Evolutionary conservation across 2,113 vertebrate species (phyloP).

Genomic region (Apodemus sylvaticus): DNA sequence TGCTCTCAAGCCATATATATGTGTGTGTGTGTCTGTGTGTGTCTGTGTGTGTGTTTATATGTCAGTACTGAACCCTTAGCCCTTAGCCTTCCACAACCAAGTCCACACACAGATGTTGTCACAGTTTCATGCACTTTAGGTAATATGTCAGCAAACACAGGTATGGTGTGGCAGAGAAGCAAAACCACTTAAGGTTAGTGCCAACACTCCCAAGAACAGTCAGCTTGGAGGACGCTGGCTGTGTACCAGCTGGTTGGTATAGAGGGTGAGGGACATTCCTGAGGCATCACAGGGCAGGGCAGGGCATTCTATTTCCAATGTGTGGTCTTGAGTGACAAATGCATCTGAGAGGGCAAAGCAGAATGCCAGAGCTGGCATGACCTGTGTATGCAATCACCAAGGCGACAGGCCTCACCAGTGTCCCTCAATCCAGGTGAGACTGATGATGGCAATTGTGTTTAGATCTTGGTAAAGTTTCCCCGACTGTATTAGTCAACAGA

Average conservation of each 20-base stretch:
- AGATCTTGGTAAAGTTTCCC: background rate
- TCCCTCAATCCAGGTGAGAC: background rate
- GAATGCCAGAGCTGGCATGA: background rate
- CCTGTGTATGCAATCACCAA: conserved; percentile 34
- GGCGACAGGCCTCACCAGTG: background rate
- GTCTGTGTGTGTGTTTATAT: too few relatives aligned
- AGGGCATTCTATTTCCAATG: background rate
- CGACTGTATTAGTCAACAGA: background rate
- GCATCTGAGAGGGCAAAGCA: background rate
- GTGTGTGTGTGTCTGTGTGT: too few relatives aligned
- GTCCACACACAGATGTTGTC: background rate
- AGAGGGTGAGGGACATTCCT: background rate
- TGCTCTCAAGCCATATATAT: background rate
- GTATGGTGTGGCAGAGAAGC: background rate
- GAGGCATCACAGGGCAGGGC: background rate
- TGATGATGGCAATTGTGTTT: background rate
- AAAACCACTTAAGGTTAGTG: background rate
- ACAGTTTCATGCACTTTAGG: background rate
- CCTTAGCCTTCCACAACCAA: background rate
- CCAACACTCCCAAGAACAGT: background rate
- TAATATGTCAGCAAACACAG: background rate
- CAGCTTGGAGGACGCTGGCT: background rate
- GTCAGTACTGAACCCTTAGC: too few relatives aligned
- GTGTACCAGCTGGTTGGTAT: background rate
- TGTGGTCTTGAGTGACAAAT: background rate